Conservation (phyloP, 2,888 invertebrate genomes). For the Meiosimyza platycephala region DNA sequence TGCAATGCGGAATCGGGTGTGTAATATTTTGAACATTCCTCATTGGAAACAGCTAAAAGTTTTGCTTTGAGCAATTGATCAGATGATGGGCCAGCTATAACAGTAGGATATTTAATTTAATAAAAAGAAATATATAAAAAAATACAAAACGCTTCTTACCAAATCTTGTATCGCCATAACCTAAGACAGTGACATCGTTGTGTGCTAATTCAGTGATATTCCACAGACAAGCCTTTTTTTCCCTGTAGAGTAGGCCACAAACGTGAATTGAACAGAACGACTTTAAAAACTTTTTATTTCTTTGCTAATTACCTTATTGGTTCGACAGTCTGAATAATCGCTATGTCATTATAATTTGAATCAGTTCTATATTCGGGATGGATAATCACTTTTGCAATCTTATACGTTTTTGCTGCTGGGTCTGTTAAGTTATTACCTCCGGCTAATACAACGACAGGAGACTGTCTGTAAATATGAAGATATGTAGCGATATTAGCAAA, state of each 20-base stretch:
- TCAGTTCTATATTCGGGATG: slow-evolving; percentile 30
- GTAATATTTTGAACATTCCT: slow-evolving; percentile 27
- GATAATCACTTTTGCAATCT: slow-evolving; percentile 21
- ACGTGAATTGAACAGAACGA: no score
- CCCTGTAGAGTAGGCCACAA: background rate
- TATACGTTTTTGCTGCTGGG: background rate
- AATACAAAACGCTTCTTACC: slow-evolving; percentile 11
- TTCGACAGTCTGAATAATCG: slow-evolving; percentile 26
- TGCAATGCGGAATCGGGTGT: slow-evolving; percentile 21
- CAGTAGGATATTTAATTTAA: background rate
- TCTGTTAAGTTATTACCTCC: slow-evolving; percentile 29
- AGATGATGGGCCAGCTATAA: slow-evolving; percentile 40
- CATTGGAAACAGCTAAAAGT: slow-evolving; percentile 40
- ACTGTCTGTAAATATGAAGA: background rate
- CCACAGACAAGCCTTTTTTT: slow-evolving; percentile 22
- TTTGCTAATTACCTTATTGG: background rate
- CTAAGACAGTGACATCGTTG: slow-evolving; percentile 36
- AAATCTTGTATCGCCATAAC: slow-evolving; percentile 41
- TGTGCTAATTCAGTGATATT: background rate
- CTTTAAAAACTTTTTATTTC: background rate
- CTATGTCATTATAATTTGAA: slow-evolving; percentile 35
- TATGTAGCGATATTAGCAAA: no score
- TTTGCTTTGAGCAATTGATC: slow-evolving; percentile 54
- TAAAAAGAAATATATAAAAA: background rate
- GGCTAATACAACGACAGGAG: slow-evolving; percentile 14